These are phyloP conservation scores for Clostera curtula DNA, from an alignment of 2,888 invertebrate genomes.

Conservation along the genomic window DNA sequence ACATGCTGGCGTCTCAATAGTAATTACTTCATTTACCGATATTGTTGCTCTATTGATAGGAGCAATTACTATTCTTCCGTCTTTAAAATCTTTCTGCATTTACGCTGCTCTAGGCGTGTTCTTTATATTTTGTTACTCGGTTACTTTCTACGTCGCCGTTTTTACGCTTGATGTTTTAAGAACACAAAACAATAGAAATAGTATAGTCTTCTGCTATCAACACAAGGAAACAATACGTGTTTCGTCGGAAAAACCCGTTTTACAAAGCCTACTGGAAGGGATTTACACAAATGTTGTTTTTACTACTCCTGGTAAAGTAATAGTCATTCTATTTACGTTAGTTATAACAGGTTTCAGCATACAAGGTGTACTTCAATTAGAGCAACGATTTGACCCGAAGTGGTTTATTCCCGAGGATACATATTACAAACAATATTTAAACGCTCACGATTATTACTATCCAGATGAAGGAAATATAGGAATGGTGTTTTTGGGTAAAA, in stretches of 20 bases:
- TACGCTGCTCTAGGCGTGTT: constrained; percentile 86
- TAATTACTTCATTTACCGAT: constrained; percentile 88
- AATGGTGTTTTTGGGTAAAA: constrained; percentile 78
- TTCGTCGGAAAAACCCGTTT: constrained; percentile 70
- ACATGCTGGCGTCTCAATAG: constrained; percentile 89
- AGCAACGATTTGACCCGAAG: constrained; percentile 85
- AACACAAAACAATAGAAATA: constrained; percentile 77
- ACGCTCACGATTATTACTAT: constrained; percentile 74
- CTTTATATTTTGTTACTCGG: constrained; percentile 82
- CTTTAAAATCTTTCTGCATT: constrained; percentile 86
- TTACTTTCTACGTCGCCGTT: constrained; percentile 88
- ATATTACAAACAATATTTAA: constrained; percentile 77
- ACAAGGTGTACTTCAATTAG: constrained; percentile 76
- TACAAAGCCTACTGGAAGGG: constrained; percentile 73
- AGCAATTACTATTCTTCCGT: constrained; percentile 85
- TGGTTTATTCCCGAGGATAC: constrained; percentile 86
- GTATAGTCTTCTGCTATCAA: constrained; percentile 78
- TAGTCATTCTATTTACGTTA: constrained; percentile 76
- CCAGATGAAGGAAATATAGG: constrained; percentile 79
- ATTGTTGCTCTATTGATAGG: constrained; percentile 87
- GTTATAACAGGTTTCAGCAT: constrained; percentile 77
- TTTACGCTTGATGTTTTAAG: constrained; percentile 82
- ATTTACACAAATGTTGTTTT: constrained; percentile 80
- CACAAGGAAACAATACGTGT: constrained; percentile 73
- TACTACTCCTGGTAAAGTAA: constrained; percentile 78